A percentile compares a stretch with the other conserved stretches of the same genome.
Conservation (phyloP, 2,888 invertebrate species). For the Gastrophysa polygoni region DNA sequence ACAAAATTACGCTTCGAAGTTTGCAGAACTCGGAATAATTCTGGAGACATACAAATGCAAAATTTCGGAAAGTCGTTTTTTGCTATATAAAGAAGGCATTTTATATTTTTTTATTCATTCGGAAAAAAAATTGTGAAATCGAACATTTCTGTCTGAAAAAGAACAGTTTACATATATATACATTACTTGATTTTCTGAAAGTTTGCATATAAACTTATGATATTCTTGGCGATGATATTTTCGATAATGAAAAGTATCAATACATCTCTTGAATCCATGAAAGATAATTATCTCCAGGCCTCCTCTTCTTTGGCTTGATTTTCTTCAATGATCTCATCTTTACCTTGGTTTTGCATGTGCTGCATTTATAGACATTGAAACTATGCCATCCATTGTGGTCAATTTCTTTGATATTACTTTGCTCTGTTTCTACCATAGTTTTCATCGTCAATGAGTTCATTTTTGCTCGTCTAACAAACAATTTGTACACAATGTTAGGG, state of each 20-base stretch:
- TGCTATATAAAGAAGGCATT: too few relatives aligned
- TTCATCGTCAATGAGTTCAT: neutral
- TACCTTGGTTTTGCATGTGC: slow-evolving; percentile 27
- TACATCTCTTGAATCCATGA: slow-evolving; percentile 34
- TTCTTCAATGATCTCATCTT: slow-evolving; percentile 21
- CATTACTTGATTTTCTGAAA: neutral
- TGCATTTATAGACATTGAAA: slow-evolving; percentile 31
- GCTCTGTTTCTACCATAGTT: neutral
- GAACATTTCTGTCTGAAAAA: too few relatives aligned
- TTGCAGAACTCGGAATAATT: too few relatives aligned
- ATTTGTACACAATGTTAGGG: slow-evolving; percentile 47
- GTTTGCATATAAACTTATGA: neutral
- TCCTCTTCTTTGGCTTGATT: slow-evolving; percentile 16
- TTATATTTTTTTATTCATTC: too few relatives aligned
- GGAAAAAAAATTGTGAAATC: too few relatives aligned
- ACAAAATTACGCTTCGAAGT: too few relatives aligned
- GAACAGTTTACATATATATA: too few relatives aligned
- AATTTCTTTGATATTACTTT: neutral
- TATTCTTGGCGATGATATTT: neutral
- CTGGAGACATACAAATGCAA: too few relatives aligned
- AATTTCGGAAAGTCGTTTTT: too few relatives aligned
- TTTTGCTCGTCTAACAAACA: slow-evolving; percentile 32
- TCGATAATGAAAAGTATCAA: neutral
- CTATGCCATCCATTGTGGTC: slow-evolving; percentile 22
- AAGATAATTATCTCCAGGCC: slow-evolving; percentile 15